Conservation (phyloP, 2,888 invertebrate species). For the Lasioglossum leucozonium region DNA sequence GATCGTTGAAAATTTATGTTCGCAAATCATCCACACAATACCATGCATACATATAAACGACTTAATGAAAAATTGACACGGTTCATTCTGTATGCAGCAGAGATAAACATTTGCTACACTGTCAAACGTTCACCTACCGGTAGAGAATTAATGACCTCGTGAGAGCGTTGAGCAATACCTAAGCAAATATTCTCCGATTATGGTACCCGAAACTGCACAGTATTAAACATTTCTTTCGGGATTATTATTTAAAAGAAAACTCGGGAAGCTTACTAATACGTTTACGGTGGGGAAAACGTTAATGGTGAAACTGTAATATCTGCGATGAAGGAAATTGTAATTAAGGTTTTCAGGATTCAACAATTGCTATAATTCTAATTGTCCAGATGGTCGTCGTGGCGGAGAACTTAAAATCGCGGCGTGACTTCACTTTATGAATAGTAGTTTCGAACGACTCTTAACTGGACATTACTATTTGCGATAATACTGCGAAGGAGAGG, state of each 20-base stretch:
- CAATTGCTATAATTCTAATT: background rate
- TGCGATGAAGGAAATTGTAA: background rate
- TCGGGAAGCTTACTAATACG: background rate
- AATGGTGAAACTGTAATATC: background rate
- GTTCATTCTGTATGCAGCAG: background rate
- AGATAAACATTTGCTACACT: background rate
- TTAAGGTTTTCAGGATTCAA: background rate
- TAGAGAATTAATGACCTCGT: background rate
- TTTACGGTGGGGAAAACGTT: background rate
- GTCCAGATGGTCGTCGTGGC: background rate
- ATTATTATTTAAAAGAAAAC: background rate
- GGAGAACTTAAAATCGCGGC: background rate
- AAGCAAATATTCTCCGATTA: background rate
- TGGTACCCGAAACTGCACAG: background rate
- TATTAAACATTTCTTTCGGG: background rate
- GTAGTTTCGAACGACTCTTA: background rate
- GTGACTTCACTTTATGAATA: slow-evolving; percentile 21
- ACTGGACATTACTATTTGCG: background rate
- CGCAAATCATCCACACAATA: background rate
- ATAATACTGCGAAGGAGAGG: background rate
- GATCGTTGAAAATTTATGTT: background rate
- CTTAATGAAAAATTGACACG: background rate
- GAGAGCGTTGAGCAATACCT: background rate
- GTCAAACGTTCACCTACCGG: background rate
- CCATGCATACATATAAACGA: too few relatives aligned